Evolutionary conservation across 2,113 vertebrate species (phyloP), one percentile per base, ranked within the genome.

Genomic region (Callaeas wilsoni): DNA sequence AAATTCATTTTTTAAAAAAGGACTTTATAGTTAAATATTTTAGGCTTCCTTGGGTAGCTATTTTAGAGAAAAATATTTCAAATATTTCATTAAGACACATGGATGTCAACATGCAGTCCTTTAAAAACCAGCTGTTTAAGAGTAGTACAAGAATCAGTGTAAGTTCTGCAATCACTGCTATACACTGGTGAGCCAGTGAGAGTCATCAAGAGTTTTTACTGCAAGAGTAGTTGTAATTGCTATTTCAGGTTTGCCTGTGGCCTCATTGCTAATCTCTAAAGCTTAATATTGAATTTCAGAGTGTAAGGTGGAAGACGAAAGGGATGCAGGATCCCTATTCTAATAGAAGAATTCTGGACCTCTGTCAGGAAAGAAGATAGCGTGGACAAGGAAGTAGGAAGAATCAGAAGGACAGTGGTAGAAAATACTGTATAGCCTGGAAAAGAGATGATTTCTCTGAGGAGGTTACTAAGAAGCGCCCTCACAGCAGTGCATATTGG

Each of bases 401-500:
- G 15, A 39, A 68, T 80, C 39, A 84, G 78, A 39, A 71, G 22
- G n/a, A 52, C 37, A 52, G 18, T 39, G 29, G 37, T 25, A 57
- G 49, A 49, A 84, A 39, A 68, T 5, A 39, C 4, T 30, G n/a
- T 32, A 49, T 16, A 52, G 46, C n/a, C 32, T 85, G 70, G 55
- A 73, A 62, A 71, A 80, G 63, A 57, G 60, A n/a, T 6, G 12
- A 21, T 56, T 53, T 67, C 84, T 50, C 29, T 23, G 39, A 80
- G 35, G 20, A 55, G 7, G 22, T 50, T 39, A 77, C 49, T 14
- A 57, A 62, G 63, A 37, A 81, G 37, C 4, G 9, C 22, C 59
- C 21, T 59, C 3, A 12, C 39, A 68, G 57, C 62, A 76, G 6
- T 10, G 26, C 7, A 2, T 1, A 0, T 25, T 2, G 14, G 49